Evolutionary conservation across 2,888 invertebrate species (phyloP).

Genomic region (Luperina nickerlii): DNA sequence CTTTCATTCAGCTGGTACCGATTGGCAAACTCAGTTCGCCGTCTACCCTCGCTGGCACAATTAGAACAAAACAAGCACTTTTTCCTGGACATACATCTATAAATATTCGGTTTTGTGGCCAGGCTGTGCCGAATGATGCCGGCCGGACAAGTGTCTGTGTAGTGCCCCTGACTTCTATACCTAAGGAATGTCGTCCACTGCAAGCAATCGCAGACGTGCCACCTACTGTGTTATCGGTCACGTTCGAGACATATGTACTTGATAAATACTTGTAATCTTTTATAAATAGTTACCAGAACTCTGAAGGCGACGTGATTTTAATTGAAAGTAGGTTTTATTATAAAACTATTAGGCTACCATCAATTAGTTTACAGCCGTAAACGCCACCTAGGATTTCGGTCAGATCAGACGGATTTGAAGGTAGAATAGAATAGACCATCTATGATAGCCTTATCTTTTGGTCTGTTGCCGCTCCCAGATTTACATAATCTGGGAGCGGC

Average conservation of each 20-base stretch:
- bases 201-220: constrained; percentile 35
- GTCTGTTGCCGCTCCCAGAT: not conserved
- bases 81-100: not conserved
- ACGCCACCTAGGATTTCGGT: too few species aligned
- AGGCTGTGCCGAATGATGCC: too few species aligned
- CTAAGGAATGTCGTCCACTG: not conserved
- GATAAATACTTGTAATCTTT: constrained; percentile 26
- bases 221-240: constrained; percentile 49
- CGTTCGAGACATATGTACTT: constrained; percentile 38
- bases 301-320: constrained; percentile 11
- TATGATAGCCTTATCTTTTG: not conserved
- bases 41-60: not conserved
- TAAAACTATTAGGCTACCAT: not conserved
- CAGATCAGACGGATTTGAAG: not conserved
- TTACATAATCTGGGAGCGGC: too few species aligned
- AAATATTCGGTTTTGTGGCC: too few species aligned
- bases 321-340: not conserved
- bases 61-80: not conserved
- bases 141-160: not conserved
- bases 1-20: not conserved
- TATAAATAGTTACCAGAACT: not conserved
- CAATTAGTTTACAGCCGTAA: not conserved
- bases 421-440: not conserved
- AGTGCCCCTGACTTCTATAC: not conserved
- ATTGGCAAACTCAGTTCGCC: not conserved